A percentile compares a stretch with the other conserved stretches of the same genome.
These are phyloP conservation scores for Zaprionus bogoriensis DNA, from an alignment of 2,888 invertebrate genomes.

Conservation along the genomic window DNA sequence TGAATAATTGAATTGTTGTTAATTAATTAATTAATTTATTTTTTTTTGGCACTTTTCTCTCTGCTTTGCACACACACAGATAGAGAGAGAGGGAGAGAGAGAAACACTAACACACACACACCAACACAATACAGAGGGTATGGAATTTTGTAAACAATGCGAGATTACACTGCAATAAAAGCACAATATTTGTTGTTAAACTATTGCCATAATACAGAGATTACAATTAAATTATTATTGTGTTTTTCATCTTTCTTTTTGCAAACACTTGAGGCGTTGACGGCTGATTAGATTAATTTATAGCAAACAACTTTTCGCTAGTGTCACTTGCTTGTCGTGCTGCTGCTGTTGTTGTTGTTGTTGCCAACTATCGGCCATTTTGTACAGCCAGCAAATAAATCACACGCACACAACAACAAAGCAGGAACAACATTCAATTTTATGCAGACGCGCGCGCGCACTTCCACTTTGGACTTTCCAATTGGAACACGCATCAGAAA, in stretches of 20 bases:
- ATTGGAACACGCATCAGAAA: slow-evolving; percentile 53
- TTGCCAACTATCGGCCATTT: slow-evolving; percentile 53
- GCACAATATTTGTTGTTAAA: slow-evolving; percentile 29
- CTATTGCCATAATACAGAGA: slow-evolving; percentile 43
- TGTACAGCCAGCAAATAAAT: slow-evolving; percentile 62
- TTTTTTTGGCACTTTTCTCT: slow-evolving; percentile 9
- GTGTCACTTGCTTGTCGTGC: slow-evolving; percentile 32
- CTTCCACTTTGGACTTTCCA: slow-evolving; percentile 60
- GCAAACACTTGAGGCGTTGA: slow-evolving; percentile 47
- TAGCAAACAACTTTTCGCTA: slow-evolving; percentile 34
- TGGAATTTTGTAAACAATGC: slow-evolving; percentile 43
- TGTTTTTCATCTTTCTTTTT: slow-evolving; percentile 13
- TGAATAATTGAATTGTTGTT: background rate
- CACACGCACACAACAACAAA: slow-evolving; percentile 36
- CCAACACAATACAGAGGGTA: slow-evolving; percentile 6
- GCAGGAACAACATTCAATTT: slow-evolving; percentile 33
- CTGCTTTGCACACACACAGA: slow-evolving; percentile 7
- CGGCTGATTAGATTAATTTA: slow-evolving; percentile 64
- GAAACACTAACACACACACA: slow-evolving; percentile 10
- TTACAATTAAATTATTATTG: slow-evolving; percentile 56
- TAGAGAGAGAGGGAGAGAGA: too few species aligned
- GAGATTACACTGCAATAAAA: slow-evolving; percentile 42
- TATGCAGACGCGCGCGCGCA: slow-evolving; percentile 42
- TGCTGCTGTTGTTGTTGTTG: slow-evolving; percentile 16
- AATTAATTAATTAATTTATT: slow-evolving; percentile 3